phyloP scores from a whole-genome alignment of 2,797 vertebrate species.

The Cyclopterus lumpus region DNA sequence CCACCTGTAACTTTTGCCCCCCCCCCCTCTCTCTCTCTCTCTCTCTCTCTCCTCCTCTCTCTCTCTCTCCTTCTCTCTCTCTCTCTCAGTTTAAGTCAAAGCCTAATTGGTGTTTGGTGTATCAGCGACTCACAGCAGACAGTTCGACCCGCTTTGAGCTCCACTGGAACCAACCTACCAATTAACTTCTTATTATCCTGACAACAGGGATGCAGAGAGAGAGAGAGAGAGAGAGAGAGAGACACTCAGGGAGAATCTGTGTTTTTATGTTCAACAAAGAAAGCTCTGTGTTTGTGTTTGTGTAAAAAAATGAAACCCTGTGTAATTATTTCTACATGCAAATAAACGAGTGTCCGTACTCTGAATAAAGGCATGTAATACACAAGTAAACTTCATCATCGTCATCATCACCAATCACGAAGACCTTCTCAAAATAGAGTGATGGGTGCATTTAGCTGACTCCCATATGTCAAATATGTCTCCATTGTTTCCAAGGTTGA shows the following conservation, averaged over 20 bases:
- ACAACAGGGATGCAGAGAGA: constrained; percentile 4
- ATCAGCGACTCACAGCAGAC: constrained; percentile 35
- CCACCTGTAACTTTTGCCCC: background rate
- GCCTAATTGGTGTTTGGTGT: constrained; percentile 43
- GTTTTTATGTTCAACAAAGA: background rate
- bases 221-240: background rate
- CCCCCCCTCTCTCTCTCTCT: no score
- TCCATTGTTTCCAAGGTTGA: no score
- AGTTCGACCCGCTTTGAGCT: constrained; percentile 10
- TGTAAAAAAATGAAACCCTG: background rate
- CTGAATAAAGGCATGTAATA: background rate
- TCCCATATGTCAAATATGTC: no score
- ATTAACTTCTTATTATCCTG: constrained; percentile 44
- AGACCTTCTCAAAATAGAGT: background rate
- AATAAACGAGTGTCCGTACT: background rate
- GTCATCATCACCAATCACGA: background rate
- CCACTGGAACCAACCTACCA: constrained; percentile 33
- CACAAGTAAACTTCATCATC: background rate
- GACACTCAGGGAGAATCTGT: background rate
- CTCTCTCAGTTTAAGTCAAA: background rate
- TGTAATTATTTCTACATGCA: background rate
- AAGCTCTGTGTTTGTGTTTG: background rate
- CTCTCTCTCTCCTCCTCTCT: background rate
- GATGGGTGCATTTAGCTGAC: no score
- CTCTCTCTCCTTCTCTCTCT: no score